Evolutionary conservation across 2,113 vertebrate genomes (phyloP), one percentile per base, ranked within the genome.

Genomic region (Rana temporaria): DNA sequence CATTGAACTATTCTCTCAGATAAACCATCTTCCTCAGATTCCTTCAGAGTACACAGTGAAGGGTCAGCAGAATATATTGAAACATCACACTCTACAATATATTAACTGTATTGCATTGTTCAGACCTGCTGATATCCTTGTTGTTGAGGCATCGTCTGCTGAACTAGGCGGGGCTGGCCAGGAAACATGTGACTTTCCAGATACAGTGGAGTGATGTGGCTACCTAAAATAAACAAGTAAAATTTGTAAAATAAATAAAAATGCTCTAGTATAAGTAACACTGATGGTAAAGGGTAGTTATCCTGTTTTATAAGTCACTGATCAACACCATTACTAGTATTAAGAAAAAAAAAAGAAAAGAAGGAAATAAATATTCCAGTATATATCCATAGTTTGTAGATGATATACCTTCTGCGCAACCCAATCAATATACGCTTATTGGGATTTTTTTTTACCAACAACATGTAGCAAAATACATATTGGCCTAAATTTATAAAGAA

Each of bases 51-150:
- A 63, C 84, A 86, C 71, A 85, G 85, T 20, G 76, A 85, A 66
- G 48, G 32, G 48, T 74, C 69, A 66, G 79, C 18, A 82, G 79
- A 68, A 72, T 81, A 68, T 72, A 81, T 64, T 64, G 79, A 48
- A 72, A 81, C 79, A 73, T 81, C 68, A 19, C 1, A 3, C 9
- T 5, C 3, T 3, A 24, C 9, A 12, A 63, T 62, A 62, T 22
- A 63, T 69, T 4, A 9, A 38, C 3, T 7, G 1, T n/a, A n/a
- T 12, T 20, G 55, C 20, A n/a, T 12, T n/a, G 11, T 16, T 20
- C 79, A 20, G 88, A 97, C 98, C 97, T 99, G 97, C 65, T 97
- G 96, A 89, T 98, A 99, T 87, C 95, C 95, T 89, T 98, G 98
- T 90, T 99, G 98, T 91, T 99, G 98, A 89, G 96, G 96, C 93